These are phyloP conservation scores for Semotilus atromaculatus DNA, from an alignment of 2,797 vertebrate genomes.

Conservation along the genomic window DNA sequence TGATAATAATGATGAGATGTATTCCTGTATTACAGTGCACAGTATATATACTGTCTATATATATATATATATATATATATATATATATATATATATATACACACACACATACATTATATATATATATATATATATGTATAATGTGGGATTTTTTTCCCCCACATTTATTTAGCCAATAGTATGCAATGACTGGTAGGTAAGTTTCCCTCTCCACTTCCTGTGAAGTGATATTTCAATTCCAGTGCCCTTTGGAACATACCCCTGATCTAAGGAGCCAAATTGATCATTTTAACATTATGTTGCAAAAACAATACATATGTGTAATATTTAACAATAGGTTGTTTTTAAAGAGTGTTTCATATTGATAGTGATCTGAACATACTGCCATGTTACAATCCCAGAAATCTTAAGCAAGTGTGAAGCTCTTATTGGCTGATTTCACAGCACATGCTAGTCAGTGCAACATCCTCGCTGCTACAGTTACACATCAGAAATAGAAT, in stretches of 20 bases:
- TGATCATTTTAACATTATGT: background rate
- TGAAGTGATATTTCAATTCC: background rate
- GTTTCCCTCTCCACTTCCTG: background rate
- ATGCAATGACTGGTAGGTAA: background rate
- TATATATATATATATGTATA: too few species aligned
- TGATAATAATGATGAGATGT: background rate
- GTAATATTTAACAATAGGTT: conserved; percentile 35
- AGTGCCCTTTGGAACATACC: background rate
- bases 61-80: too few species aligned
- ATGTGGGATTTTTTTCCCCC: background rate
- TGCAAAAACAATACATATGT: conserved; percentile 40
- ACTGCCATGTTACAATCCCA: background rate
- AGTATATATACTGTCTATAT: background rate
- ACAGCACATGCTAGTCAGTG: background rate
- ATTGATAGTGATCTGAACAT: background rate
- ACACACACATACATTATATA: too few species aligned
- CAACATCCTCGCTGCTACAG: conserved; percentile 18
- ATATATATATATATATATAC: too few species aligned
- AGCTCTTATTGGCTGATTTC: conserved; percentile 35
- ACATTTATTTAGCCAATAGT: background rate
- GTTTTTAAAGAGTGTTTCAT: conserved; percentile 30
- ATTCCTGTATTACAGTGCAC: background rate
- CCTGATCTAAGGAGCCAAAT: conserved; percentile 13
- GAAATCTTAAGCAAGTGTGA: conserved; percentile 2
- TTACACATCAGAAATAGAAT: conserved; percentile 75